Evolutionary conservation across 1,140 invertebrate species (phyloP).

Genomic region (Trinorchestia longiramus): DNA sequence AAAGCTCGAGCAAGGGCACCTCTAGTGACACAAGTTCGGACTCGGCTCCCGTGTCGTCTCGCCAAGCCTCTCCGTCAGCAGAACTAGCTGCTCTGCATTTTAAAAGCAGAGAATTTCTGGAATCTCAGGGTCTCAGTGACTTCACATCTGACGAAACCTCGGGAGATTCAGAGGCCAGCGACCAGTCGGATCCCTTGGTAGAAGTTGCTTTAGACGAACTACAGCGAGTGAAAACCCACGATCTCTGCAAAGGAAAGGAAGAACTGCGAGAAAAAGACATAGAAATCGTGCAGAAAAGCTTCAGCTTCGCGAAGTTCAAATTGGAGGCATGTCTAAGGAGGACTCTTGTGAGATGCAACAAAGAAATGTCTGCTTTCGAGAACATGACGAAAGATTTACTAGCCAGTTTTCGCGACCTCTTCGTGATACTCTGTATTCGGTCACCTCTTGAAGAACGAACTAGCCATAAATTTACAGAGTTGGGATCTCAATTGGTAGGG

Average conservation of each 20-base stretch:
- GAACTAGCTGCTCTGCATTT: neutral
- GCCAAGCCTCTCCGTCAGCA: neutral
- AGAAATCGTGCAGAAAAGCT: neutral
- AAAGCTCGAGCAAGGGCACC: neutral
- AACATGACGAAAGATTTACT: neutral
- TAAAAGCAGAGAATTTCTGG: neutral
- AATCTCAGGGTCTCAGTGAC: neutral
- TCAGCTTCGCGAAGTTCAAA: neutral
- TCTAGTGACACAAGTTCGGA: neutral
- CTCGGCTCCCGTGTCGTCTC: no score
- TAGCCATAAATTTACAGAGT: neutral
- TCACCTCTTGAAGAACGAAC: neutral
- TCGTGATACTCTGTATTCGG: neutral
- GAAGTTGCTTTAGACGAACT: neutral
- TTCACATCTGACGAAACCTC: neutral
- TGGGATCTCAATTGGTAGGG: neutral
- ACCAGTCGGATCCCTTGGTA: neutral
- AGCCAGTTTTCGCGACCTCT: neutral
- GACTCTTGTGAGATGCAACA: neutral
- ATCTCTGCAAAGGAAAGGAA: neutral
- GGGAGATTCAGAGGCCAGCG: neutral
- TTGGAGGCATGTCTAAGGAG: neutral
- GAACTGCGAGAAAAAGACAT: neutral
- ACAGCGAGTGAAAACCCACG: neutral
- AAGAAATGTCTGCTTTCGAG: neutral